Conservation (phyloP, 1,140 invertebrate species). For the Tachypleus tridentatus region DNA sequence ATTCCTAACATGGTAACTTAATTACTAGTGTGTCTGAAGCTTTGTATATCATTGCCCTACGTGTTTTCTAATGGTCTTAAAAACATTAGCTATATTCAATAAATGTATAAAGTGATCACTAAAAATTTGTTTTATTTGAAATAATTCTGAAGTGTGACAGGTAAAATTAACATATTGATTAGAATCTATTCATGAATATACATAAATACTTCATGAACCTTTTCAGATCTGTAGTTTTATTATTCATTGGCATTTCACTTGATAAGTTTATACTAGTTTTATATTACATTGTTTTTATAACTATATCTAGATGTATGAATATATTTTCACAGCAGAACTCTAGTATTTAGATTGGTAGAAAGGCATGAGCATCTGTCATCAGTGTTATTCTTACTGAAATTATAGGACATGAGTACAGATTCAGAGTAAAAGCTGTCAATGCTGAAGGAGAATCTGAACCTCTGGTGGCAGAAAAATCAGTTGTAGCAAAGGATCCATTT, state of each 20-base stretch:
- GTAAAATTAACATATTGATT: too few species aligned
- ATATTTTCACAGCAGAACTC: constrained; percentile 29
- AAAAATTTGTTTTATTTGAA: too few species aligned
- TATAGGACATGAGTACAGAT: constrained; percentile 88
- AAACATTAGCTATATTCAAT: too few species aligned
- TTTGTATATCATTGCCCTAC: too few species aligned
- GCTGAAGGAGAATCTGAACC: constrained; percentile 94
- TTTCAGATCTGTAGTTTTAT: not conserved
- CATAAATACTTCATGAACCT: not conserved
- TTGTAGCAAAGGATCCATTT: constrained; percentile 95
- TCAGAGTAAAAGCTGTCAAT: constrained; percentile 93
- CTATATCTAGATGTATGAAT: constrained; percentile 34
- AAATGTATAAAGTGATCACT: too few species aligned
- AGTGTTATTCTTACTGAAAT: constrained; percentile 25
- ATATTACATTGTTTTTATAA: not conserved
- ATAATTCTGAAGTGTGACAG: too few species aligned
- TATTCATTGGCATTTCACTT: not conserved
- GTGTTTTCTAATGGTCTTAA: too few species aligned
- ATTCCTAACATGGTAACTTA: too few species aligned
- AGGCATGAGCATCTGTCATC: too few species aligned
- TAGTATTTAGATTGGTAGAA: too few species aligned
- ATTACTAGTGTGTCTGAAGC: too few species aligned
- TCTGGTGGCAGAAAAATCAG: constrained; percentile 79
- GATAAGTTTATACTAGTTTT: not conserved
- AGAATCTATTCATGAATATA: too few species aligned